phyloP scores from a whole-genome alignment of 2,888 invertebrate genomes.

The Camptogramma bilineatum region DNA sequence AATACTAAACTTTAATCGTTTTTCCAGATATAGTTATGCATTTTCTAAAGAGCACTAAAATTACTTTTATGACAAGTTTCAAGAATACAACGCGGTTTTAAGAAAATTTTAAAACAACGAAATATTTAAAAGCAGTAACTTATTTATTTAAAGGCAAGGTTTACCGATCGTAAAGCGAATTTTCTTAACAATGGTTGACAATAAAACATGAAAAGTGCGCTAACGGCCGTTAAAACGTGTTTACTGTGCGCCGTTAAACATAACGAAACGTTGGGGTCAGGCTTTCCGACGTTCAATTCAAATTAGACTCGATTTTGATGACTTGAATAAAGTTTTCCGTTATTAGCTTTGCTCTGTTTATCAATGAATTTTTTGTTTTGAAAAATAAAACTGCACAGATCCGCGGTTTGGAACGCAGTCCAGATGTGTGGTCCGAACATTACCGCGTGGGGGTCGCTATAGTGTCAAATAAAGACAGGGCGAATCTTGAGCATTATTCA shows the following conservation, averaged over 20 bases:
- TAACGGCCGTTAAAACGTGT: slow-evolving; percentile 80
- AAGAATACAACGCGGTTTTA: slow-evolving; percentile 1
- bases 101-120: slow-evolving; percentile 16
- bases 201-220: slow-evolving; percentile 82
- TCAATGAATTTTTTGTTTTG: too few relatives aligned
- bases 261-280: slow-evolving; percentile 58
- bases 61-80: not conserved
- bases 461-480: too few relatives aligned
- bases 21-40: not conserved
- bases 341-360: too few relatives aligned
- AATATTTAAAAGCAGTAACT: slow-evolving; percentile 51
- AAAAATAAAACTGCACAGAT: too few relatives aligned
- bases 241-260: slow-evolving; percentile 72
- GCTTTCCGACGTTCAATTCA: slow-evolving; percentile 33
- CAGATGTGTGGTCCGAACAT: too few relatives aligned
- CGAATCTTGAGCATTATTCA: too few relatives aligned
- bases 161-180: slow-evolving; percentile 73
- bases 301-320: slow-evolving; percentile 36
- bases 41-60: not conserved
- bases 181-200: slow-evolving; percentile 75
- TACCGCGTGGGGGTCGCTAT: too few relatives aligned
- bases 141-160: slow-evolving; percentile 67
- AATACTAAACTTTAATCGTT: not conserved
- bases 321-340: slow-evolving; percentile 31
- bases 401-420: too few relatives aligned